phyloP scores from a whole-genome alignment of 2,113 vertebrate genomes.

The Labeo rohita region DNA sequence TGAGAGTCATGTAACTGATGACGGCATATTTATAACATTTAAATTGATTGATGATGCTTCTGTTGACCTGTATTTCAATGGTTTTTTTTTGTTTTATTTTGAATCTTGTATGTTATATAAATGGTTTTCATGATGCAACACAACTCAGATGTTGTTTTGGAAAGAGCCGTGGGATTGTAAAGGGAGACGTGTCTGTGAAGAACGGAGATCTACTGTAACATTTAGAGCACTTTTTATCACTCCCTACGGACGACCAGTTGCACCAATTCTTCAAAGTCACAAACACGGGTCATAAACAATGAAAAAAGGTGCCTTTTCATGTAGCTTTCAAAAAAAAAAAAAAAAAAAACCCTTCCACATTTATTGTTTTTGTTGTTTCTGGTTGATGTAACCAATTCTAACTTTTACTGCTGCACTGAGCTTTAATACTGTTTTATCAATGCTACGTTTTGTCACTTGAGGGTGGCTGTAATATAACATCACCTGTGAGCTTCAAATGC shows the following conservation, averaged over 20 bases:
- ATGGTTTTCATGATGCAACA: constrained; percentile 11
- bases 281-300: constrained; percentile 22
- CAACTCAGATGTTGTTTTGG: not conserved
- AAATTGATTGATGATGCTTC: not conserved
- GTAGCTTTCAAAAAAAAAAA: not conserved
- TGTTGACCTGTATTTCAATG: not conserved
- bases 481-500: no score
- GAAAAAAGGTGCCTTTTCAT: not conserved
- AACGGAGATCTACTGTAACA: constrained; percentile 2
- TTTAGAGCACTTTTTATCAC: not conserved
- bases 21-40: not conserved
- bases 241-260: not conserved
- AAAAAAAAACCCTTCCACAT: not conserved
- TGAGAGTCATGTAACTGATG: not conserved
- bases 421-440: not conserved
- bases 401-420: not conserved
- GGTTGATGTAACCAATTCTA: not conserved
- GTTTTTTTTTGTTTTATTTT: not conserved
- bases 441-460: not conserved
- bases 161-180: constrained; percentile 14
- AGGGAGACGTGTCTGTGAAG: constrained; percentile 19
- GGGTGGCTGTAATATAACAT: not conserved
- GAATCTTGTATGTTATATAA: not conserved
- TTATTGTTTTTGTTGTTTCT: not conserved
- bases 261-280: constrained; percentile 10